These are phyloP conservation scores for Drosophila nigrodunni DNA, from an alignment of 1,140 invertebrate genomes.

Conservation along the genomic window DNA sequence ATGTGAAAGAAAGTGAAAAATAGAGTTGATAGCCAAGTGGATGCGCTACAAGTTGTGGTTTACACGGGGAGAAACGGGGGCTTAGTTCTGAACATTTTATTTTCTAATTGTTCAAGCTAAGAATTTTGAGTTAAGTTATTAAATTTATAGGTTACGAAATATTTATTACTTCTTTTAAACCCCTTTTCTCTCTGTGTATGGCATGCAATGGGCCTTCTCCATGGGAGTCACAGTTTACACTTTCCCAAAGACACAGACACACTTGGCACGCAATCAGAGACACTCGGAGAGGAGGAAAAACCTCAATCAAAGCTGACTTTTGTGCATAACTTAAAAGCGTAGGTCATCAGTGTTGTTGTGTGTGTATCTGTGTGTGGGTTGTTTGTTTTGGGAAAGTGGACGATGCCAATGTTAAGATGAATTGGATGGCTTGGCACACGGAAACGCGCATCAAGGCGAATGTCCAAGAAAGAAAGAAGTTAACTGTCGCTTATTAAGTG, in stretches of 20 bases:
- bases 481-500: slow-evolving; percentile 82
- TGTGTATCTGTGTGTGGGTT: slow-evolving; percentile 39
- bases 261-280: slow-evolving; percentile 65
- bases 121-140: too few species aligned
- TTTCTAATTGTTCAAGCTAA: too few species aligned
- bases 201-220: slow-evolving; percentile 46
- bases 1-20: slow-evolving; percentile 78
- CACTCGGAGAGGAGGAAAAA: slow-evolving; percentile 55
- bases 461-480: slow-evolving; percentile 69
- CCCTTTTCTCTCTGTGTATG: background rate
- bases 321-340: slow-evolving; percentile 77
- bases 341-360: slow-evolving; percentile 66
- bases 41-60: slow-evolving; percentile 17
- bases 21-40: slow-evolving; percentile 42
- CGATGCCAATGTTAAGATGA: slow-evolving; percentile 69
- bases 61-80: too few species aligned
- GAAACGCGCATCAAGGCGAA: slow-evolving; percentile 74
- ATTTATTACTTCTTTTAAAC: too few species aligned
- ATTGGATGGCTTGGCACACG: slow-evolving; percentile 66
- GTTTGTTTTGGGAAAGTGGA: slow-evolving; percentile 72
- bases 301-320: slow-evolving; percentile 73
- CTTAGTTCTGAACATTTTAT: too few species aligned
- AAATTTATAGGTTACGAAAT: too few species aligned
- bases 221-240: slow-evolving; percentile 76
- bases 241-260: slow-evolving; percentile 65